Evolutionary conservation across 2,888 invertebrate species (phyloP), one percentile per base, ranked within the genome.

Genomic region (Melangyna quadrimaculata): DNA sequence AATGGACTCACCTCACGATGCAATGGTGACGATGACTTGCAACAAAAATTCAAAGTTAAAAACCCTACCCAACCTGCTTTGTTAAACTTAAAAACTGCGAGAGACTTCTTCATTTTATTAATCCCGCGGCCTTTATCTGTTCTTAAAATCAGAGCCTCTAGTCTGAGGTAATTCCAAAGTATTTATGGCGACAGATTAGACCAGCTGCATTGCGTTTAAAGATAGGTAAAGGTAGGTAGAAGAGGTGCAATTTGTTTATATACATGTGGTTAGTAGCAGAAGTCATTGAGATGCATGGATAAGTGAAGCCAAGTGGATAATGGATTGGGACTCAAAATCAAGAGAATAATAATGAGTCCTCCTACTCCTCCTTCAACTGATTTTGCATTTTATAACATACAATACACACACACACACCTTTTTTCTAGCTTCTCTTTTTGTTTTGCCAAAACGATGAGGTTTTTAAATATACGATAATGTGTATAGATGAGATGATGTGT

Each of bases 181-280:
- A 82, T 82, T 82, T 82, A 82, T 82, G 72, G 61, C 24, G 69
- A 80, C 55, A 73, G 77, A 82, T 82, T 82, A 78, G 59, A 40
- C 55, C 53, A 82, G 59, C 27, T 72, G 71, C 70, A 70, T 29
- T 70, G 63, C 51, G 32, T 45, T n/a, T n/a, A 45, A 14, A 35
- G 12, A 7, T 6, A 35, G 2, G 14, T 12, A 35, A 6, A 17
- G 10, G 14, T 32, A 7, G n/a, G 22, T 35, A 35, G 32, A 22
- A 51, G 14, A 51, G 51, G 51, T 51, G 51, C 24, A 24, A n/a
- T 24, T 22, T 22, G 19, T 12, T 22, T 12, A 5, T 19, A 59
- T 35, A n/a, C n/a, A n/a, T n/a, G n/a, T n/a, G 35, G 57, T 22
- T 22, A 22, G 57, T 59, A 22, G 57, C 35, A 59, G 57, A 14